Percentiles rank a stretch among this genome's conserved stretches.
These are phyloP conservation scores for Cyclophora albipunctata DNA, from an alignment of 2,888 invertebrate species.

Conservation along the genomic window DNA sequence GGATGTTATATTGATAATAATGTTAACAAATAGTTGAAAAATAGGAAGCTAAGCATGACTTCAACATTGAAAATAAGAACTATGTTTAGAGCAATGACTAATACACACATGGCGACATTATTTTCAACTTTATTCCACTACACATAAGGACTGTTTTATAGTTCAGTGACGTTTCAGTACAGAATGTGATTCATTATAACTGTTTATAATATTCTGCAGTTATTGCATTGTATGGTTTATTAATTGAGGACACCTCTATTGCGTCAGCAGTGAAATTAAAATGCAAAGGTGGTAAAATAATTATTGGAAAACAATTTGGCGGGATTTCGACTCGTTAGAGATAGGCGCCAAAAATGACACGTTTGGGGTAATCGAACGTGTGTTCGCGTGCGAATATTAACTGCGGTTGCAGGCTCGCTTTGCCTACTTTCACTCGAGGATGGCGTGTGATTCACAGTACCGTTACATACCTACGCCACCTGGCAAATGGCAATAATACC, in stretches of 20 bases:
- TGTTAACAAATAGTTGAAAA: conserved; percentile 2
- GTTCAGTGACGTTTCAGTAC: too few species aligned
- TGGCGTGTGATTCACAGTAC: conserved; percentile 6
- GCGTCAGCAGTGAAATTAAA: conserved; percentile 3
- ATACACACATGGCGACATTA: neutral
- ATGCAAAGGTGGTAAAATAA: too few species aligned
- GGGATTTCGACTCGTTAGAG: too few species aligned
- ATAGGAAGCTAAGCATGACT: conserved; percentile 8
- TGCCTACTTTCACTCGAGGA: conserved; percentile 9
- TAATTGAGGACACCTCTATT: conserved; percentile 3
- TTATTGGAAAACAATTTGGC: too few species aligned
- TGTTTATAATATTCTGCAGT: too few species aligned
- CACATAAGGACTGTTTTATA: neutral
- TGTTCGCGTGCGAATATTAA: neutral
- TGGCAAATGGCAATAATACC: conserved; percentile 24
- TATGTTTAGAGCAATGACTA: conserved; percentile 12
- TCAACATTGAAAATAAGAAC: conserved; percentile 14
- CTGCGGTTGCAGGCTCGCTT: conserved; percentile 1
- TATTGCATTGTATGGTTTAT: too few species aligned
- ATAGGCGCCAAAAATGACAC: conserved; percentile 5
- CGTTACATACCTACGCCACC: conserved; percentile 19
- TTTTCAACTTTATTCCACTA: conserved; percentile 1
- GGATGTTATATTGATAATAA: neutral
- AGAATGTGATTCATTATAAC: too few species aligned
- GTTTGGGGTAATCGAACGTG: neutral